A percentile compares a stretch with the other conserved stretches of the same genome.
Conservation (phyloP, 2,797 vertebrate genomes). For the Cynopterus sphinx region DNA sequence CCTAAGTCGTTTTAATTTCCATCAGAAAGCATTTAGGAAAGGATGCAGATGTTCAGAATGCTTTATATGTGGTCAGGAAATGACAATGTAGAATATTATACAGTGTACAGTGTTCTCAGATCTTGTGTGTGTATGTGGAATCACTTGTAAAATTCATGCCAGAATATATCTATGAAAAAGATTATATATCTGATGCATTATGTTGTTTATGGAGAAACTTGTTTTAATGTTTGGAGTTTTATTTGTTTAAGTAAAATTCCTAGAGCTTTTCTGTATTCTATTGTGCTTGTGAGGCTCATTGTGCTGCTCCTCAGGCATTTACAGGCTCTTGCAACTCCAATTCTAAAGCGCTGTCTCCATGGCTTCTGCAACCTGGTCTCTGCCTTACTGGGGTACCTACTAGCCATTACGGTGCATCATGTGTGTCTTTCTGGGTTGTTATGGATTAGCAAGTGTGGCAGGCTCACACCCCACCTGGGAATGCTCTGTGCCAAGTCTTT, state of each 20-base stretch:
- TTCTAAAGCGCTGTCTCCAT: neutral
- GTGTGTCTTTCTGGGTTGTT: slow-evolving; percentile 51
- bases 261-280: slow-evolving; percentile 5
- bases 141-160: slow-evolving; percentile 68
- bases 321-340: neutral
- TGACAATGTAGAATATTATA: slow-evolving; percentile 29
- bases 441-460: slow-evolving; percentile 66
- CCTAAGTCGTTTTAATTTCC: slow-evolving; percentile 50
- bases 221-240: slow-evolving; percentile 40
- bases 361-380: slow-evolving; percentile 38
- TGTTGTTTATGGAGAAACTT: slow-evolving; percentile 50
- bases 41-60: slow-evolving; percentile 54
- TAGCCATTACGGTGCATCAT: slow-evolving; percentile 27
- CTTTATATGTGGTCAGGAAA: neutral
- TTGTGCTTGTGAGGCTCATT: neutral
- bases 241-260: slow-evolving; percentile 17
- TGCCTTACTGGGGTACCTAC: slow-evolving; percentile 49
- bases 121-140: slow-evolving; percentile 54
- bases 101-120: neutral
- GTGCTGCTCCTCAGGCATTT: slow-evolving; percentile 27
- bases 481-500: slow-evolving; percentile 81
- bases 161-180: slow-evolving; percentile 74
- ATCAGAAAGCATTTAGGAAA: slow-evolving; percentile 46
- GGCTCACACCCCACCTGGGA: slow-evolving; percentile 46
- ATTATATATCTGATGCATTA: neutral